Percentiles rank a stretch among this genome's conserved stretches.
phyloP scores from a whole-genome alignment of 1,140 invertebrate genomes.

The Pseudoatta argentina region DNA sequence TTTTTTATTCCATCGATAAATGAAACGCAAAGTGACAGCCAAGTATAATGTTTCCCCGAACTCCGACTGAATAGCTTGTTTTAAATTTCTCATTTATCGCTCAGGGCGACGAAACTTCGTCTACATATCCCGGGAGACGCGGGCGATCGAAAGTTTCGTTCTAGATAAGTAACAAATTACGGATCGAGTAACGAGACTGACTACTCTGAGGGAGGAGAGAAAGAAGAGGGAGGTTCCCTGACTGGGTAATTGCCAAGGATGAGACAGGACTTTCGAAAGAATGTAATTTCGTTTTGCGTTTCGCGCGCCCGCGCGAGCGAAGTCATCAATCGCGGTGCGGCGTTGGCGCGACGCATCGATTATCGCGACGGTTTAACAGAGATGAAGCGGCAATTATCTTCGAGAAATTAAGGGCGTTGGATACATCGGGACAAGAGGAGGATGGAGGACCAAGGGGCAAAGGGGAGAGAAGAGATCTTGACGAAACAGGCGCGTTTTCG shows the following conservation, averaged over 20 bases:
- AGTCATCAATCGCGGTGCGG: constrained; percentile 68
- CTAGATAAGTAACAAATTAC: constrained; percentile 59
- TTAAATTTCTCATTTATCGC: constrained; percentile 55
- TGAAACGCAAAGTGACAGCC: background rate
- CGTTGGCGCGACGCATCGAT: constrained; percentile 50
- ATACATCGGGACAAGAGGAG: constrained; percentile 35
- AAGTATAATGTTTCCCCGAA: constrained; percentile 17
- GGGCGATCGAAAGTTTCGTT: constrained; percentile 49
- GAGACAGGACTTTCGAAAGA: constrained; percentile 76
- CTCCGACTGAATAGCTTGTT: constrained; percentile 24
- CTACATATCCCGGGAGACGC: constrained; percentile 52
- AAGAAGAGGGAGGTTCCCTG: background rate
- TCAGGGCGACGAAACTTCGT: constrained; percentile 41
- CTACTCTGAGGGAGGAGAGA: background rate
- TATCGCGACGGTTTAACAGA: constrained; percentile 65
- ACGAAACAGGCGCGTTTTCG: constrained; percentile 73
- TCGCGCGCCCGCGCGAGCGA: constrained; percentile 9
- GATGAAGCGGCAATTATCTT: constrained; percentile 74
- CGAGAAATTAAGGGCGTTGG: constrained; percentile 75
- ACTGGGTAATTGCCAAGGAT: constrained; percentile 70
- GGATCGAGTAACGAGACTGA: constrained; percentile 63
- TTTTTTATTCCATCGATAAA: constrained; percentile 20
- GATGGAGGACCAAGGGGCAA: background rate
- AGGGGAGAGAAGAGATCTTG: constrained; percentile 65
- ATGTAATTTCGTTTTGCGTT: constrained; percentile 73